Evolutionary conservation across 2,113 vertebrate genomes (phyloP), one percentile per base, ranked within the genome.

Genomic region (Gymnogyps californianus): DNA sequence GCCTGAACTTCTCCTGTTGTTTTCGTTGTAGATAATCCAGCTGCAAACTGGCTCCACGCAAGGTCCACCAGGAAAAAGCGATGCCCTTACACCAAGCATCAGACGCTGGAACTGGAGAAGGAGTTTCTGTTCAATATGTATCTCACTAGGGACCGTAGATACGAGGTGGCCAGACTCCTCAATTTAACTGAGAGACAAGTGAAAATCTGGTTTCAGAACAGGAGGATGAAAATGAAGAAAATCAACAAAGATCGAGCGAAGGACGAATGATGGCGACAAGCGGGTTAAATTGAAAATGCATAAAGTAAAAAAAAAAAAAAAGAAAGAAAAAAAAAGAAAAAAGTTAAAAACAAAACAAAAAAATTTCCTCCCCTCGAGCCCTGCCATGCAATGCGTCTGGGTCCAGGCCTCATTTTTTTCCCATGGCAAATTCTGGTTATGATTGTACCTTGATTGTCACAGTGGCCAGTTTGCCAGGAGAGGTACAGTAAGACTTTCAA

Each of bases 181-280:
- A 99, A 99, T 98, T 98, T 99, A 97, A 99, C 99, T 20, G 99
- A 99, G 97, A 99, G 99, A 98, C 99, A 99, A 98, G 99, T 99
- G 96, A 99, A 99, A 98, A 99, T 99, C 96, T 99, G 99, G 99
- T 99, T 99, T 98, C 99, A 99, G 97, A 99, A 99, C 97, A 99
- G 99, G 97, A 99, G 99, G 97, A 99, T 99, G 99, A 99, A 99
- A 98, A 99, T 99, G 99, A 99, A 99, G 99, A 99, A 99, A 97
- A 99, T 99, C 97, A 99, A 99, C 98, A 99, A 99, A 98, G 99
- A 99, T 90, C 98, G 99, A 92, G 98, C 99, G 6, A 99, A 99
- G 96, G 99, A 99, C 24, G 99, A 99, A 97, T 99, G 98, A 99
- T 87, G 93, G 54, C 8, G 38, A 65, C 26, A 16, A 2, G 24